Conservation (phyloP, 2,113 vertebrate genomes). For the Eudyptes chrysolophus region DNA sequence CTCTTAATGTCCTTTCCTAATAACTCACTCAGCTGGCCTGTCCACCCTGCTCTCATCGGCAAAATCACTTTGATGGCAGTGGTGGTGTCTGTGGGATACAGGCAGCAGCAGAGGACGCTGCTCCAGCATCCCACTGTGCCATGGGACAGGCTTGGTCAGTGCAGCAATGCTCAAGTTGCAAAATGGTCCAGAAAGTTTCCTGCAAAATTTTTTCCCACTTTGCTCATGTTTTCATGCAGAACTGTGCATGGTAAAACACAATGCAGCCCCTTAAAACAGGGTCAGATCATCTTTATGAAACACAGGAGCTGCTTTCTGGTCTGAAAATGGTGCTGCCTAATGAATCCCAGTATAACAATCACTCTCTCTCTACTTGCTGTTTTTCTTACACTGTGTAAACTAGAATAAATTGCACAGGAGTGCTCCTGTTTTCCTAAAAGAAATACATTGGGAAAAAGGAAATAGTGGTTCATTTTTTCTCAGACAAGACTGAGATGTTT, state of each 20-base stretch:
- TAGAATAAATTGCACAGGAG: background rate
- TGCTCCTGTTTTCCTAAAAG: background rate
- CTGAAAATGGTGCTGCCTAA: background rate
- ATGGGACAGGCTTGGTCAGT: fast-evolving
- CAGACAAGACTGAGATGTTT: background rate
- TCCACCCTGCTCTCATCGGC: fast-evolving
- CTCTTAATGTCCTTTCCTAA: background rate
- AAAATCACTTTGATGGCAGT: background rate
- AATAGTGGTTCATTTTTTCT: background rate
- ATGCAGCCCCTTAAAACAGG: too few species aligned
- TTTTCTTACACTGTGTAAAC: background rate
- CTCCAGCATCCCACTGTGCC: background rate
- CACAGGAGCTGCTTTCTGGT: background rate
- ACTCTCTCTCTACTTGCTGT: background rate
- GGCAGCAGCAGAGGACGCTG: background rate
- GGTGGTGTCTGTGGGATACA: fast-evolving
- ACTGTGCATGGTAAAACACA: fast-evolving
- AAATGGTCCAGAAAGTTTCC: background rate
- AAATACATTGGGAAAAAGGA: background rate
- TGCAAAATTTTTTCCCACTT: background rate
- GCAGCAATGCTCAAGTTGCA: background rate
- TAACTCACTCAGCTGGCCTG: background rate
- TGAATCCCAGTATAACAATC: background rate
- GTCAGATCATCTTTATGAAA: too few species aligned
- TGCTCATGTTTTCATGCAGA: background rate